Evolutionary conservation across 2,113 vertebrate species (phyloP).

Genomic region (Platysternon megacephalum): DNA sequence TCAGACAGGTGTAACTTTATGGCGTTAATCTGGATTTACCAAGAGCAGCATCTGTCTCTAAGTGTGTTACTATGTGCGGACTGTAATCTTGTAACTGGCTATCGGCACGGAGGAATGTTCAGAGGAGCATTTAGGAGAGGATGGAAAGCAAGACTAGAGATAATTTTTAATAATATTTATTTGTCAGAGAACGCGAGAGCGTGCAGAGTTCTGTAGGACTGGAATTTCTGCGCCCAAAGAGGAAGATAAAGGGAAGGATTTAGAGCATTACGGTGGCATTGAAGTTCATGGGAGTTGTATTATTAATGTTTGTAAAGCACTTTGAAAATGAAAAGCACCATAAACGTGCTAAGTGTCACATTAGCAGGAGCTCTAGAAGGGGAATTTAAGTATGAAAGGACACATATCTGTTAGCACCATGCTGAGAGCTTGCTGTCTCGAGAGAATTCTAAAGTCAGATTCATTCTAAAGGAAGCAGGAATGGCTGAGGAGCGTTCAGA

Average conservation of each 20-base stretch:
- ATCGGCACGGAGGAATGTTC: conserved; percentile 7
- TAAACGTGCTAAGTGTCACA: conserved; percentile 53
- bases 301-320: conserved; percentile 68
- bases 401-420: conserved; percentile 48
- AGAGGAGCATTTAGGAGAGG: conserved; percentile 10
- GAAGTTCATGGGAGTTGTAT: conserved; percentile 58
- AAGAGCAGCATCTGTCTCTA: background rate
- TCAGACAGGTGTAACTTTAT: background rate
- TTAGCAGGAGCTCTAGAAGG: conserved; percentile 49
- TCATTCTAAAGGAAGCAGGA: background rate
- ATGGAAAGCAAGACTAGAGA: conserved; percentile 10
- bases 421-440: conserved; percentile 15
- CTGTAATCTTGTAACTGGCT: background rate
- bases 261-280: background rate
- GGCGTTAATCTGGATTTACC: background rate
- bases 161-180: conserved; percentile 56
- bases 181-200: conserved; percentile 16
- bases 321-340: conserved; percentile 57
- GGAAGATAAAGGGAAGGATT: conserved; percentile 52
- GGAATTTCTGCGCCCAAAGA: conserved; percentile 30
- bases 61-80: background rate
- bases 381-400: conserved; percentile 53
- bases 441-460: conserved; percentile 26
- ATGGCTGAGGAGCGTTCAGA: conserved; percentile 45
- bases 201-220: background rate